Conservation (phyloP, 2,888 invertebrate species). For the Andrena dorsata region DNA sequence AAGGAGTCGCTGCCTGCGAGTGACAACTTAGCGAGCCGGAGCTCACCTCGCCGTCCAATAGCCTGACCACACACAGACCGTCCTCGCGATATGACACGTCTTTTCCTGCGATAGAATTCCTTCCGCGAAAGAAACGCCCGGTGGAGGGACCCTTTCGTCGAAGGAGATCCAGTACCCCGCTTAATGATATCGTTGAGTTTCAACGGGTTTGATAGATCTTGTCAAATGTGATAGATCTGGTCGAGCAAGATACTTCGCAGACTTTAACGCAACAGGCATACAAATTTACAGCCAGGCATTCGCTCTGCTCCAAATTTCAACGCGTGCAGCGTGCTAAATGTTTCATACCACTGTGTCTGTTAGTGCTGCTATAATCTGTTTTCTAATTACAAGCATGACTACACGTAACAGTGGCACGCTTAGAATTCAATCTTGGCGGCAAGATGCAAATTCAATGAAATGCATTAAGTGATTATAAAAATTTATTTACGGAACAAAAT, state of each 20-base stretch:
- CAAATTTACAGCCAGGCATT: slow-evolving; percentile 2
- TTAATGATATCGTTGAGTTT: slow-evolving; percentile 62
- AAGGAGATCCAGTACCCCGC: slow-evolving; percentile 46
- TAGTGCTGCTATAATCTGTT: too few relatives aligned
- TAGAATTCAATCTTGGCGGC: too few relatives aligned
- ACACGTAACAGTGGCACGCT: too few relatives aligned
- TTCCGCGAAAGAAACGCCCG: slow-evolving; percentile 67
- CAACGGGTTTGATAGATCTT: slow-evolving; percentile 62
- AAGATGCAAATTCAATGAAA: too few relatives aligned
- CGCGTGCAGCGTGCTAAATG: too few relatives aligned
- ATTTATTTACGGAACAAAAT: too few relatives aligned
- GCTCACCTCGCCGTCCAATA: slow-evolving; percentile 79
- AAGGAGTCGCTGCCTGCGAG: slow-evolving; percentile 82
- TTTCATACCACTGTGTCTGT: background rate
- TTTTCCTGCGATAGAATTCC: slow-evolving; percentile 67
- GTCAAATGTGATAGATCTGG: slow-evolving; percentile 58
- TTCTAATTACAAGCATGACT: too few relatives aligned
- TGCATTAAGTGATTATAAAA: too few relatives aligned
- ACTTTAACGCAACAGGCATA: slow-evolving; percentile 37
- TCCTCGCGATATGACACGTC: slow-evolving; percentile 74
- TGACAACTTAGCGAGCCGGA: slow-evolving; percentile 84
- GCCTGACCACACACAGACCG: slow-evolving; percentile 76
- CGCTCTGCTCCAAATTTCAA: background rate
- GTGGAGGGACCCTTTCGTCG: slow-evolving; percentile 54
- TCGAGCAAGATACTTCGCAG: slow-evolving; percentile 34